These are phyloP conservation scores for Calliphora vicina DNA, from an alignment of 1,140 invertebrate species.

Conservation along the genomic window DNA sequence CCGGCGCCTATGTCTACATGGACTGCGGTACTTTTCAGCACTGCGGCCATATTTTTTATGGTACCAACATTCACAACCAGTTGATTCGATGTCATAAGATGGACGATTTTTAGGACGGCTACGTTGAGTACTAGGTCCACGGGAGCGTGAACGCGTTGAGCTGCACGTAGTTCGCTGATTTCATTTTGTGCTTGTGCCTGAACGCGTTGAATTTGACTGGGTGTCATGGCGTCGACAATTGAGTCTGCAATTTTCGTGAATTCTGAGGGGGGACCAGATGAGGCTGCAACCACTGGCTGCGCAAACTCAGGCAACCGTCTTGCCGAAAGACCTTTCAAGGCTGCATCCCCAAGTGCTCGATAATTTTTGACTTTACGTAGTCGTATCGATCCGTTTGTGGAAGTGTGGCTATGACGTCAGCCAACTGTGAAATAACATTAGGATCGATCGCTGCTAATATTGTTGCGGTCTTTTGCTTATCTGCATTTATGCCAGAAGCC, in stretches of 20 bases:
- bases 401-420: too few species aligned
- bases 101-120: neutral
- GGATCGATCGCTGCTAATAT: neutral
- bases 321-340: neutral
- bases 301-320: too few species aligned
- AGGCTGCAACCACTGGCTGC: too few species aligned
- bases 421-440: too few species aligned
- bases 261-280: neutral
- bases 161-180: neutral
- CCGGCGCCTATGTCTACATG: neutral
- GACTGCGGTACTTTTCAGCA: too few species aligned
- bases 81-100: neutral
- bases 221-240: constrained; percentile 19
- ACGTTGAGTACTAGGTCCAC: too few species aligned
- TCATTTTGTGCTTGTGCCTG: neutral
- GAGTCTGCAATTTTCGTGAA: constrained; percentile 21
- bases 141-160: neutral
- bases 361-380: neutral
- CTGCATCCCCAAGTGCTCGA: neutral
- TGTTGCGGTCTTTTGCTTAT: neutral
- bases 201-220: neutral
- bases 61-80: neutral
- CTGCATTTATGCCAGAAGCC: neutral
- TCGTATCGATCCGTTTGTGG: neutral
- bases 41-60: constrained; percentile 16